phyloP scores from a whole-genome alignment of 2,797 vertebrate species.

The Gadopsis bispinosus region DNA sequence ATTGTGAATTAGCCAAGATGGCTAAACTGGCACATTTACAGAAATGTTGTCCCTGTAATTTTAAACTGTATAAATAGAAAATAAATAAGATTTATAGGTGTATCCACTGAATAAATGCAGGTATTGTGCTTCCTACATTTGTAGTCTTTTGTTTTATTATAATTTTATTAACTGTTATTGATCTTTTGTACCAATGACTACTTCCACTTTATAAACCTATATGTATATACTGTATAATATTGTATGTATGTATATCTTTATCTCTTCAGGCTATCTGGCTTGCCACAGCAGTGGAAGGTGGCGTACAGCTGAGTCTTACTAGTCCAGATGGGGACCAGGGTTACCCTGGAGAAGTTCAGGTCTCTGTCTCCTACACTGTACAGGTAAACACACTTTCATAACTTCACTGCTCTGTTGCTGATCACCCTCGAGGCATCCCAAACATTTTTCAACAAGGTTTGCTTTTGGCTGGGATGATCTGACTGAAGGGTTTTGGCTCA shows the following conservation, averaged over 20 bases:
- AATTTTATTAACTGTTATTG: too few species aligned
- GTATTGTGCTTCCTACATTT: too few species aligned
- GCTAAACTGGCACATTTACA: too few species aligned
- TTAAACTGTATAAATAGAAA: too few species aligned
- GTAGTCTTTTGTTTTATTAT: too few species aligned
- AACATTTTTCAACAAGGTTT: neutral
- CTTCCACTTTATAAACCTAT: too few species aligned
- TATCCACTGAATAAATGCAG: too few species aligned
- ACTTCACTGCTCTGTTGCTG: neutral
- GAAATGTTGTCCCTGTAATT: too few species aligned
- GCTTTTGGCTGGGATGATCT: neutral
- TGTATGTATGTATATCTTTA: neutral
- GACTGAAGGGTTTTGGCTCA: neutral
- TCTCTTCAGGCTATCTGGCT: conserved; percentile 71
- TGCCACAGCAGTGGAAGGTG: conserved; percentile 80
- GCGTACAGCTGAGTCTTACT: conserved; percentile 86
- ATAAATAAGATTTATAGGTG: too few species aligned
- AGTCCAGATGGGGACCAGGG: conserved; percentile 94
- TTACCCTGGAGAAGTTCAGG: conserved; percentile 92
- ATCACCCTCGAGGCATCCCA: neutral
- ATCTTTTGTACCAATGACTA: too few species aligned
- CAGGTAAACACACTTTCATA: conserved; percentile 57
- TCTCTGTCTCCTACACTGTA: conserved; percentile 90
- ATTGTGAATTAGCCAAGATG: too few species aligned
- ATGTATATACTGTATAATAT: too few species aligned